A percentile compares a stretch with the other conserved stretches of the same genome.
These are phyloP conservation scores for Sialia sialis DNA, from an alignment of 2,113 vertebrate species.

Conservation along the genomic window DNA sequence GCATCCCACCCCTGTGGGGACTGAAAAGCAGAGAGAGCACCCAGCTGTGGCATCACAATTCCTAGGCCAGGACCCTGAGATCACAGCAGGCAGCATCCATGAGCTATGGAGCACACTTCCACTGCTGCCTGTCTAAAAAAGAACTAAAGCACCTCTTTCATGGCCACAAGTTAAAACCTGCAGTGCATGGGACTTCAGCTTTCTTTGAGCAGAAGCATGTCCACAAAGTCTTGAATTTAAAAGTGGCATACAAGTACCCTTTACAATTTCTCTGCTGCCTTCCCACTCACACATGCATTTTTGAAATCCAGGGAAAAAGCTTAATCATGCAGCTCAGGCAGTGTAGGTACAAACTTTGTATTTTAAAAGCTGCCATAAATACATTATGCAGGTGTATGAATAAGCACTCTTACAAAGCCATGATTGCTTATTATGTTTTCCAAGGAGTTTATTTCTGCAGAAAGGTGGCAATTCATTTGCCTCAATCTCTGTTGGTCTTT, in stretches of 20 bases:
- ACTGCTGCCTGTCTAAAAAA: neutral
- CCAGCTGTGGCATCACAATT: neutral
- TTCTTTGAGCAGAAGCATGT: neutral
- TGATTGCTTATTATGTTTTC: slow-evolving; percentile 18
- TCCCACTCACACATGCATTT: neutral
- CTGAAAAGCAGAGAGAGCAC: neutral
- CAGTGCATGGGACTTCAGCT: neutral
- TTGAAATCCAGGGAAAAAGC: neutral
- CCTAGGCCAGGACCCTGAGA: neutral
- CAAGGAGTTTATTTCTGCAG: neutral
- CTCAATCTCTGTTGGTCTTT: neutral
- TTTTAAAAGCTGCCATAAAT: neutral
- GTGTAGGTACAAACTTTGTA: neutral
- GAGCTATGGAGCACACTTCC: neutral
- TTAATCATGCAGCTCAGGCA: neutral
- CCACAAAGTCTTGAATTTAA: neutral
- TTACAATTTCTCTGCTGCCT: neutral
- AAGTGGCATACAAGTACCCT: neutral
- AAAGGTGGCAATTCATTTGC: neutral
- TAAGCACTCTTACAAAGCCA: neutral
- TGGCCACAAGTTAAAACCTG: neutral
- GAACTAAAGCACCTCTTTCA: neutral
- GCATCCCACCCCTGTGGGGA: too few relatives aligned
- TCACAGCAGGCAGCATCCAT: rapidly evolving
- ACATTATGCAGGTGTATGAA: neutral